A percentile compares a stretch with the other conserved stretches of the same genome.
Conservation (phyloP, 2,888 invertebrate species). For the Macrophya alboannulata region DNA sequence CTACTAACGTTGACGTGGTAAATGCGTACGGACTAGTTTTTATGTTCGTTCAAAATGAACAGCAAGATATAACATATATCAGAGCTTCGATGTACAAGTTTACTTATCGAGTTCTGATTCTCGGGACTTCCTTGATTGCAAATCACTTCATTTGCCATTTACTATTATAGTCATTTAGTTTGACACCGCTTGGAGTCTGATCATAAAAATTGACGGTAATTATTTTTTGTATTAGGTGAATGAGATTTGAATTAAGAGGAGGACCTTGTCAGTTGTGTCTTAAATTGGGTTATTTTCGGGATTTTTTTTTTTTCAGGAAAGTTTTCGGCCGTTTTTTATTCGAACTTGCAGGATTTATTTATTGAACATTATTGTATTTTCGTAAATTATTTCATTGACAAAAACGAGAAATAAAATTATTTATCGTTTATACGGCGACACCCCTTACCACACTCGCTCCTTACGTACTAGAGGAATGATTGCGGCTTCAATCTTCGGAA, state of each 20-base stretch:
- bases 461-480: neutral
- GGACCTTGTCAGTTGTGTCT: too few species aligned
- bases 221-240: neutral
- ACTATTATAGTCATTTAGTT: neutral
- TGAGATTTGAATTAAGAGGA: neutral
- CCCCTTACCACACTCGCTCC: neutral
- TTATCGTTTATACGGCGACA: neutral
- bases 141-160: neutral
- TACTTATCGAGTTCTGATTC: neutral
- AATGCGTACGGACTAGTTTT: slow-evolving; percentile 11
- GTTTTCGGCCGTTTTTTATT: too few species aligned
- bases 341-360: too few species aligned
- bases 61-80: neutral
- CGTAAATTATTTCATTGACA: too few species aligned
- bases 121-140: neutral
- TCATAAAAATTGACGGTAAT: neutral
- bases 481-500: neutral
- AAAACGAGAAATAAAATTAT: too few species aligned
- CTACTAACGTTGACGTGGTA: neutral
- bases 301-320: too few species aligned
- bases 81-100: neutral
- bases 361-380: too few species aligned
- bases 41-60: neutral
- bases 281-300: too few species aligned
- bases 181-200: neutral